phyloP scores from a whole-genome alignment of 2,888 invertebrate genomes.

The Sepiola atlantica region DNA sequence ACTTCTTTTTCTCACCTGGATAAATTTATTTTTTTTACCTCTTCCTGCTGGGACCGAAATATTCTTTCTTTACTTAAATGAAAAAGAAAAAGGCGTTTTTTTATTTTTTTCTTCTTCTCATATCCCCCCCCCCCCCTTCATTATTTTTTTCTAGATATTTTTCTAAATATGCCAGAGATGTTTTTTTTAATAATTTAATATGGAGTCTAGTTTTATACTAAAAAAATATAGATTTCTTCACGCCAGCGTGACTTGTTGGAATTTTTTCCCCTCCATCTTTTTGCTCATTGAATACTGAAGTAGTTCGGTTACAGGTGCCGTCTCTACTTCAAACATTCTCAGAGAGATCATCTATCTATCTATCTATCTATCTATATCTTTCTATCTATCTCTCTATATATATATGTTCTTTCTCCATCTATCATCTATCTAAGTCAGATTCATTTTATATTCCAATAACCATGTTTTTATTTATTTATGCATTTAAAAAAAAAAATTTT shows the following conservation, averaged over 20 bases:
- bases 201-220: neutral
- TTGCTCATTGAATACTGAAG: neutral
- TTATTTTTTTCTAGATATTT: neutral
- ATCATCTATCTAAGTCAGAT: too few relatives aligned
- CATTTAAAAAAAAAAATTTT: too few relatives aligned
- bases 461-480: too few relatives aligned
- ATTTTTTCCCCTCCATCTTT: neutral
- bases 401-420: too few relatives aligned
- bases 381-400: too few relatives aligned
- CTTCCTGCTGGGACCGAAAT: neutral
- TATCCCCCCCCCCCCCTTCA: too few relatives aligned
- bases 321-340: neutral
- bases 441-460: too few relatives aligned
- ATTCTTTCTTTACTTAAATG: neutral
- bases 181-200: neutral
- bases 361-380: too few relatives aligned
- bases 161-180: neutral
- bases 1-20: too few relatives aligned
- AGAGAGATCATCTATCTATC: neutral
- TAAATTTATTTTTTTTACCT: neutral
- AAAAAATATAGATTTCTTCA: neutral
- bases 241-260: neutral
- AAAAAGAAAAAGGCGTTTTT: neutral
- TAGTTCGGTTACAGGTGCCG: neutral
- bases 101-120: too few relatives aligned